phyloP scores from a whole-genome alignment of 2,888 invertebrate species.

The Deroplatys truncata region DNA sequence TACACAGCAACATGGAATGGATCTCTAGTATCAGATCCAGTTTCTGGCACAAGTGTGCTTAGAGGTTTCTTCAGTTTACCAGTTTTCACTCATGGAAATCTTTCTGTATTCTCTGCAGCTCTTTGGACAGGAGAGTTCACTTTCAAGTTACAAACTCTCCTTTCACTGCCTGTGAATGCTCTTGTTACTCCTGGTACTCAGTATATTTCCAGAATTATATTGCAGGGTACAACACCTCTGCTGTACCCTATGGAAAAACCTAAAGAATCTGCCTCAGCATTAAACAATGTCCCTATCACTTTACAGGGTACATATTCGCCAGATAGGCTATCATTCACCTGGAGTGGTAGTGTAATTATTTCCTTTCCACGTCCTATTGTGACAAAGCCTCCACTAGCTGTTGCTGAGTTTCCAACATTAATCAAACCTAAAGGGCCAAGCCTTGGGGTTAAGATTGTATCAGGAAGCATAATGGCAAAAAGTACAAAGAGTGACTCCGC shows the following conservation, averaged over 20 bases:
- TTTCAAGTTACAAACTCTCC: neutral
- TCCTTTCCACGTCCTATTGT: neutral
- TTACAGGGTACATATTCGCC: constrained; percentile 29
- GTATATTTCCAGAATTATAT: neutral
- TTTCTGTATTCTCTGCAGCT: neutral
- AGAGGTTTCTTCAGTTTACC: neutral
- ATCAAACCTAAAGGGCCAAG: neutral
- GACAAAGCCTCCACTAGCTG: neutral
- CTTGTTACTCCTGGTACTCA: neutral
- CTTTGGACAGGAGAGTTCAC: neutral
- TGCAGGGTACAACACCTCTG: neutral
- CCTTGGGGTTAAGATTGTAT: neutral
- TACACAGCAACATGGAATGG: neutral
- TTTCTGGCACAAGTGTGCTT: neutral
- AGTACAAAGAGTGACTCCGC: neutral
- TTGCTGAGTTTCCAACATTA: neutral
- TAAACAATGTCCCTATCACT: constrained; percentile 20
- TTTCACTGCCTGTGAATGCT: neutral
- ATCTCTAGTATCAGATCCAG: neutral
- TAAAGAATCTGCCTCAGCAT: neutral
- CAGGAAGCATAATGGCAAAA: neutral
- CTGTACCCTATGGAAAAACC: neutral
- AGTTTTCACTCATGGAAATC: neutral
- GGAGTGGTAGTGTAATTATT: constrained; percentile 26
- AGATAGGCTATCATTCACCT: constrained; percentile 28